Conservation (phyloP, 2,113 vertebrate genomes). For the mouse (Mus musculus) region DNA sequence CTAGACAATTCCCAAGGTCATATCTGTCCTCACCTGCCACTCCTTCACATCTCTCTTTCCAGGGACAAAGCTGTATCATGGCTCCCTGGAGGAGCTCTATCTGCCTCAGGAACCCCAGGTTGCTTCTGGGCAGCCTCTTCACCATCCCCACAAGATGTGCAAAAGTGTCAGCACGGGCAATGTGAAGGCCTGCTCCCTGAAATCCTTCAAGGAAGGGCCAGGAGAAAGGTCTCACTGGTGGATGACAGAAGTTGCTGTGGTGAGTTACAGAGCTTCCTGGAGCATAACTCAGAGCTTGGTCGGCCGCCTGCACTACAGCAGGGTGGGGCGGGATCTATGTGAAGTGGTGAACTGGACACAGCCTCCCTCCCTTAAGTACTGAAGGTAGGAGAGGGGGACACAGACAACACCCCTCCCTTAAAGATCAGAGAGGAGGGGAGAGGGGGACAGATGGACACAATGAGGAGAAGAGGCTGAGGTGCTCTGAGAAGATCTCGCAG, state of each 20-base stretch:
- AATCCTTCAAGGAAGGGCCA: constrained; percentile 36
- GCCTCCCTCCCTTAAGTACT: background rate
- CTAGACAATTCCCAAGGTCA: background rate
- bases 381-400: background rate
- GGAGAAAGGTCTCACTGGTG: constrained; percentile 85
- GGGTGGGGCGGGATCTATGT: background rate
- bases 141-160: constrained; percentile 73
- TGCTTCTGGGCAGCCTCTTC: constrained; percentile 76
- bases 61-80: constrained; percentile 77
- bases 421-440: background rate
- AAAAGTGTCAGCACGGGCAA: constrained; percentile 88
- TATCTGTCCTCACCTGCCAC: background rate
- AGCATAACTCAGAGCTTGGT: background rate
- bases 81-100: constrained; percentile 89
- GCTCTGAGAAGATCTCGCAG: background rate
- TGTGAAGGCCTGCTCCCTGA: constrained; percentile 83
- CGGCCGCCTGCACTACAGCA: background rate
- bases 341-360: background rate
- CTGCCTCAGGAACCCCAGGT: constrained; percentile 78
- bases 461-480: background rate
- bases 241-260: constrained; percentile 38
- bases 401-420: background rate
- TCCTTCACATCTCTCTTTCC: constrained; percentile 33
- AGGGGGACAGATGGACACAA: background rate
- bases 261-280: constrained; percentile 59